Evolutionary conservation across 2,888 invertebrate genomes (phyloP), one percentile per base, ranked within the genome.

Genomic region (Galerucella pusilla): DNA sequence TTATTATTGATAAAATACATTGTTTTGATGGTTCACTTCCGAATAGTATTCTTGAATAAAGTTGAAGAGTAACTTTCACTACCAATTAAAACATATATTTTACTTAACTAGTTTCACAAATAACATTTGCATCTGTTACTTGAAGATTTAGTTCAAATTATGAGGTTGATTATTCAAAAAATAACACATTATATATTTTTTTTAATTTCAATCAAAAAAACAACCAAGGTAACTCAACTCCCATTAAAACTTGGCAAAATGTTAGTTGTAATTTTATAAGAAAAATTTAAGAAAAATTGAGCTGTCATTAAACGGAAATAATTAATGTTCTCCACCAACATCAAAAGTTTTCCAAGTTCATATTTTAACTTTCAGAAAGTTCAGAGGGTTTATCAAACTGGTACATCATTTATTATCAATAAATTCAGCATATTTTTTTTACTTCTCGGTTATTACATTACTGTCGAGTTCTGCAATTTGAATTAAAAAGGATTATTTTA

Each of bases 331-430:
- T 69, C 61, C 69, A 60, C 46, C 49, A 28, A 61, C 60, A 49
- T 28, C 49, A 45, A 61, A 69, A 69, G 61, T 61, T 69, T 68
- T 5, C 54, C 57, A 67, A 67, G 54, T 67, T 28, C 25, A 60
- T 61, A 60, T 69, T 61, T 11, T 69, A 61, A 49, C 46, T 46
- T 49, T 61, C 14, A 35, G n/a, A 60, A 69, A 61, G 68, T 68
- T 68, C 46, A 49, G 60, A 12, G 4, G 61, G n/a, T 69, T 16
- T 28, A 60, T 60, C 59, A 20, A 25, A 68, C 60, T 60, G 68
- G 59, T 68, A 68, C 61, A 69, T 69, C 49, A 61, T 69, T 69
- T 61, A 69, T 69, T 69, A 69, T 69, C 61, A 60, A 61, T 61
- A 25, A 61, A 61, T 49, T 61, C 61, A 49, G 46, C 69, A 49